Percentiles rank a stretch among this genome's conserved stretches.
phyloP scores from a whole-genome alignment of 2,888 invertebrate genomes.

The Apodemia hepburni region DNA sequence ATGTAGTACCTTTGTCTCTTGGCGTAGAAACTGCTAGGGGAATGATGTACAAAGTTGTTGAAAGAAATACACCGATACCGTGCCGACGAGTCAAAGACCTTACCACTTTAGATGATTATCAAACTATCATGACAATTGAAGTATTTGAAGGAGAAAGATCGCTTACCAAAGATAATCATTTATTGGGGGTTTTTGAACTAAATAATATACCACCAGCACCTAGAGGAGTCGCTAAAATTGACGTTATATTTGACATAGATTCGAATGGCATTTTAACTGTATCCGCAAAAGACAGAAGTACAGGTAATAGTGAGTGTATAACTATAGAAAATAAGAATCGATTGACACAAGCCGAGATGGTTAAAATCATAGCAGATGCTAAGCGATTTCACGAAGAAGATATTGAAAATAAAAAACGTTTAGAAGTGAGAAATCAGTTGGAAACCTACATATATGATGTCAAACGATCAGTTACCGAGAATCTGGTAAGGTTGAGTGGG shows the following conservation, averaged over 20 bases:
- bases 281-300: conserved; percentile 48
- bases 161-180: conserved; percentile 55
- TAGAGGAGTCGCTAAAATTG: conserved; percentile 52
- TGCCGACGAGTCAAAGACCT: conserved; percentile 53
- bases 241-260: conserved; percentile 56
- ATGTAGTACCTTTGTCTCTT: conserved; percentile 57
- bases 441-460: conserved; percentile 55
- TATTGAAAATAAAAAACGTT: conserved; percentile 44
- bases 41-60: conserved; percentile 57
- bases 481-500: conserved; percentile 38
- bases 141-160: conserved; percentile 60
- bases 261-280: conserved; percentile 54
- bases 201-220: conserved; percentile 57
- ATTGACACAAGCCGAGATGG: conserved; percentile 46
- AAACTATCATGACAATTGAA: conserved; percentile 56
- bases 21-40: conserved; percentile 60
- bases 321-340: conserved; percentile 48
- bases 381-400: conserved; percentile 48
- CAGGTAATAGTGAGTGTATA: conserved; percentile 45
- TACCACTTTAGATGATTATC: conserved; percentile 57
- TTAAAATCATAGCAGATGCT: conserved; percentile 53
- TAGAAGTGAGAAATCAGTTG: conserved; percentile 56
- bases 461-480: conserved; percentile 44
- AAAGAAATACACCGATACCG: conserved; percentile 55
- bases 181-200: conserved; percentile 54